Conservation (phyloP, 30 jellyfish, hydroid and myxozoan genomes). For the Sanderia malayensis region DNA sequence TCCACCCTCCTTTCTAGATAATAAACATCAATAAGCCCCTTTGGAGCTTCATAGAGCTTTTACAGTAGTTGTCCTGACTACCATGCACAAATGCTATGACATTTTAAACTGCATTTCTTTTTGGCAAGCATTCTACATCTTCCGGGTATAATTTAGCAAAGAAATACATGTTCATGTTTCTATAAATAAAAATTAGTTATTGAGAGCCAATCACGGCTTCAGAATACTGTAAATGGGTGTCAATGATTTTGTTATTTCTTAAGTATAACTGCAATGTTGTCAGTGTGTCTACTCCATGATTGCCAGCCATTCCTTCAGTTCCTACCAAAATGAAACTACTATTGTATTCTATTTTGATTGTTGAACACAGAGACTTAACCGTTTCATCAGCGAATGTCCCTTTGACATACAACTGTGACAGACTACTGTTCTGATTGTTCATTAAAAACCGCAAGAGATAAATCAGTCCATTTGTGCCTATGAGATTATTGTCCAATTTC, state of each 20-base stretch:
- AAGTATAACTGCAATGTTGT: constrained; percentile 27
- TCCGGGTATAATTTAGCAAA: too few relatives aligned
- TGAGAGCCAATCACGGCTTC: too few relatives aligned
- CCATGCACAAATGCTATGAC: too few relatives aligned
- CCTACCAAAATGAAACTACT: constrained; percentile 39
- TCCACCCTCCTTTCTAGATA: too few relatives aligned
- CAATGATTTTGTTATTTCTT: constrained; percentile 29
- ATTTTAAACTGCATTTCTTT: too few relatives aligned
- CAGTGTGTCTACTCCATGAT: constrained; percentile 22
- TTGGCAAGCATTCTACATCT: too few relatives aligned
- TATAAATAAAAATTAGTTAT: too few relatives aligned
- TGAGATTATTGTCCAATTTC: constrained; percentile 52
- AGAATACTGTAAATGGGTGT: constrained; percentile 12
- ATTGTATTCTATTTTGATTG: constrained; percentile 11
- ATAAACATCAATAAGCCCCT: too few relatives aligned
- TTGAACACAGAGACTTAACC: constrained; percentile 13
- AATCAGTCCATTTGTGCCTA: constrained; percentile 54
- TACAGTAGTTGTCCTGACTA: too few relatives aligned
- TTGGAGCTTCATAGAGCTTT: too few relatives aligned
- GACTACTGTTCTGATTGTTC: constrained; percentile 19
- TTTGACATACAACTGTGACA: constrained; percentile 45
- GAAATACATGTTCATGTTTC: too few relatives aligned
- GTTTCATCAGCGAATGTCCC: constrained; percentile 58
- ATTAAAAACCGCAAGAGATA: constrained; percentile 26
- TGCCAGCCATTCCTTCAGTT: constrained; percentile 19